These are phyloP conservation scores for Trissolcus basalis DNA, from an alignment of 1,140 invertebrate genomes.

Conservation along the genomic window DNA sequence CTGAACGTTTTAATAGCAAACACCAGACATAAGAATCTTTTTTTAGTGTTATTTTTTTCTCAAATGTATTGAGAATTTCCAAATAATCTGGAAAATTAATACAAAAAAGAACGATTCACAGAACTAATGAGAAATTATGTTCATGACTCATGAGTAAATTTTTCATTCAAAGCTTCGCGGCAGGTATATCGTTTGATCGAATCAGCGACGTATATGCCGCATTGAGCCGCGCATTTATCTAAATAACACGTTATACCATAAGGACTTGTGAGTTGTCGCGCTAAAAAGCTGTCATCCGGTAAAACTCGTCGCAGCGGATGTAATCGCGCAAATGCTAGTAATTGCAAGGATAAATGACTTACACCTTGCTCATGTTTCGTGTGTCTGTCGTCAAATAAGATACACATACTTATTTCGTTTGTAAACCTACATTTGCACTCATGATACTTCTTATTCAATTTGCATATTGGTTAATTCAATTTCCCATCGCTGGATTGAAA, in stretches of 20 bases:
- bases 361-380: conserved; percentile 42
- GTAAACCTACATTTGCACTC: conserved; percentile 52
- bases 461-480: no score
- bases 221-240: conserved; percentile 51
- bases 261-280: conserved; percentile 19
- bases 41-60: no score
- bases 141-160: background rate
- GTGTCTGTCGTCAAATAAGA: conserved; percentile 46
- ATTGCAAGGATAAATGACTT: conserved; percentile 57
- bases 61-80: no score
- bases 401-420: conserved; percentile 50
- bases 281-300: conserved; percentile 49
- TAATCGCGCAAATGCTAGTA: conserved; percentile 51
- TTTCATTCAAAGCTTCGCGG: background rate
- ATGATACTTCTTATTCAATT: conserved; percentile 11
- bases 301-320: conserved; percentile 59
- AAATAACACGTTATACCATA: conserved; percentile 58
- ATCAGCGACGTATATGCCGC: conserved; percentile 33
- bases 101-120: no score
- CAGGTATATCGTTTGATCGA: conserved; percentile 34
- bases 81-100: no score
- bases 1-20: no score
- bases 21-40: no score
- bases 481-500: no score
- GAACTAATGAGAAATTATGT: no score